These are phyloP conservation scores for Diloba caeruleocephala DNA, from an alignment of 2,888 invertebrate genomes.

Conservation along the genomic window DNA sequence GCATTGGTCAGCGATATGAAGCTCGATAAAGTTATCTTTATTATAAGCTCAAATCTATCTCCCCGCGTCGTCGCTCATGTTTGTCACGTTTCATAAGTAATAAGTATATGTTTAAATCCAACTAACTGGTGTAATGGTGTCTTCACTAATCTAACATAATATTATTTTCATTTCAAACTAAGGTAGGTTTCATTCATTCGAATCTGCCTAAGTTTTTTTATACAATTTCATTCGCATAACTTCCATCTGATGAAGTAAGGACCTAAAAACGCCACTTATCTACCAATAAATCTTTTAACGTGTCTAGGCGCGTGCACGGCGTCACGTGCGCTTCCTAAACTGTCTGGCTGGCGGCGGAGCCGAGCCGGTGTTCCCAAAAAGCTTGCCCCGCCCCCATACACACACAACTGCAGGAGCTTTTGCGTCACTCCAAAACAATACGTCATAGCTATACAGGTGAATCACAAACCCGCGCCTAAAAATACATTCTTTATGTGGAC, in stretches of 20 bases:
- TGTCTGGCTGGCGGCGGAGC: slow-evolving; percentile 21
- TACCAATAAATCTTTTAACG: slow-evolving; percentile 2
- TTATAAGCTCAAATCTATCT: no score
- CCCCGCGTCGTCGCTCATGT: no score
- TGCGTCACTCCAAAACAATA: slow-evolving; percentile 55
- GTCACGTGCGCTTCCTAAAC: slow-evolving; percentile 74
- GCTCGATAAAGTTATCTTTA: no score
- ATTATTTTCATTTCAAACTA: no score
- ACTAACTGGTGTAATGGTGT: no score
- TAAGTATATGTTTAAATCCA: no score
- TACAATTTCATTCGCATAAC: background rate
- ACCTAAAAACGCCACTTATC: slow-evolving; percentile 20
- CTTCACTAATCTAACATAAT: no score
- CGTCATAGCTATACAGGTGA: slow-evolving; percentile 45
- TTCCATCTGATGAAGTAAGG: slow-evolving; percentile 16
- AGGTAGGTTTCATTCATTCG: no score
- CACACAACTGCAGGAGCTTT: slow-evolving; percentile 58
- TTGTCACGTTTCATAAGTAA: no score
- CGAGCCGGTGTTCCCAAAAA: slow-evolving; percentile 66
- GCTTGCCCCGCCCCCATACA: slow-evolving; percentile 64
- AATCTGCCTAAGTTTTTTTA: no score
- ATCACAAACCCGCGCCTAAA: slow-evolving; percentile 45
- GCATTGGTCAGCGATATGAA: no score
- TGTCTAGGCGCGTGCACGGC: slow-evolving; percentile 63
- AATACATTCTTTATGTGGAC: slow-evolving; percentile 44